phyloP scores from a whole-genome alignment of 2,113 vertebrate genomes.

The Brachyistius frenatus region DNA sequence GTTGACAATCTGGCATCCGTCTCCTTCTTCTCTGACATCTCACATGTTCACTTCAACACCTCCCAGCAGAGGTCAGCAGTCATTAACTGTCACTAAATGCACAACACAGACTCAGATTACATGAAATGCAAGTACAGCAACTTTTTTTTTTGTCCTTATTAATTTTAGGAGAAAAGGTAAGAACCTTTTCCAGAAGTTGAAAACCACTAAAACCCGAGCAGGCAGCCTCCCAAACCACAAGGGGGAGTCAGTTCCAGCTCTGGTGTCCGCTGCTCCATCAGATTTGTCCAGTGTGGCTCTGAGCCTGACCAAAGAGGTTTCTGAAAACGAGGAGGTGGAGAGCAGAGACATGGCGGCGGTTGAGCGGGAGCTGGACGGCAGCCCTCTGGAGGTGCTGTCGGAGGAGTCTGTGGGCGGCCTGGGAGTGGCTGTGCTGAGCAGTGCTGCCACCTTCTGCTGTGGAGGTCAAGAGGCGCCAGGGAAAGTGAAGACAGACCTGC shows the following conservation, averaged over 20 bases:
- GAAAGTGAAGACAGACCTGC: conserved; percentile 24
- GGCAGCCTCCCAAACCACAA: conserved; percentile 26
- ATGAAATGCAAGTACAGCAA: neutral
- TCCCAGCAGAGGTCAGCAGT: conserved; percentile 80
- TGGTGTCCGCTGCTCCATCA: conserved; percentile 28
- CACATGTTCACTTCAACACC: conserved; percentile 81
- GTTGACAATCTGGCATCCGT: conserved; percentile 82
- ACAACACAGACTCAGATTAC: neutral
- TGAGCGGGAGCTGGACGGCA: conserved; percentile 63
- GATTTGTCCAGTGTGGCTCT: conserved; percentile 47
- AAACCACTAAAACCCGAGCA: conserved; percentile 38
- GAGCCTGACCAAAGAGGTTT: conserved; percentile 31
- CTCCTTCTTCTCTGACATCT: conserved; percentile 84
- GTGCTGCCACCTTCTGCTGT: conserved; percentile 81
- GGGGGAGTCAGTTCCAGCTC: conserved; percentile 30
- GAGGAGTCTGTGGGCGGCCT: conserved; percentile 60
- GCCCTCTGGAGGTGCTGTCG: conserved; percentile 50
- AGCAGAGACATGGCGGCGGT: conserved; percentile 68
- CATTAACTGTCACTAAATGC: neutral
- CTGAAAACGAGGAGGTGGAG: conserved; percentile 54
- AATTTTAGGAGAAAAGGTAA: conserved; percentile 75
- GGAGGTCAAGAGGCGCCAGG: conserved; percentile 65
- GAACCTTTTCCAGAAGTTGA: conserved; percentile 73
- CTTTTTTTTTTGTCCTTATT: neutral
- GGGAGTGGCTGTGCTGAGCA: conserved; percentile 69